Percentiles rank a stretch among this genome's conserved stretches.
Evolutionary conservation across 2,888 invertebrate genomes (phyloP).

Genomic region (Scrobipalpa atriplicella): DNA sequence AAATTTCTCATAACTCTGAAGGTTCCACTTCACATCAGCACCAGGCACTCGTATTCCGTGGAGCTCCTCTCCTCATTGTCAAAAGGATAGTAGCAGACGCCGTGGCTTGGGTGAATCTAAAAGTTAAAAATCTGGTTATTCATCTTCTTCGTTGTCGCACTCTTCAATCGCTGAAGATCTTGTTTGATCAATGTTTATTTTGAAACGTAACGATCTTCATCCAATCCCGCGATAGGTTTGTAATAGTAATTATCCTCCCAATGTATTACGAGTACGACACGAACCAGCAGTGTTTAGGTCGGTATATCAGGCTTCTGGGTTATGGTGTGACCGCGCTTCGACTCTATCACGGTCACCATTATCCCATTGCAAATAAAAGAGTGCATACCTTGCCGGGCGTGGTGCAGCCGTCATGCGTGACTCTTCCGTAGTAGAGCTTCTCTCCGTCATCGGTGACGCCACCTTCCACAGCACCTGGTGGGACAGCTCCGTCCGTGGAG

Average conservation of each 20-base stretch:
- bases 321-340: no score
- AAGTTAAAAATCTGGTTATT: slow-evolving; percentile 40
- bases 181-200: no score
- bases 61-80: slow-evolving; percentile 86
- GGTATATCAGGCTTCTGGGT: no score
- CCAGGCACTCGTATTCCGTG: slow-evolving; percentile 87
- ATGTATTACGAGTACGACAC: no score
- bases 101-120: slow-evolving; percentile 85
- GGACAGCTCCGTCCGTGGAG: slow-evolving; percentile 83
- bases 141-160: no score
- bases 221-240: no score
- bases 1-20: background rate
- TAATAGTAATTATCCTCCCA: no score
- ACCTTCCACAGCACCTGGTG: slow-evolving; percentile 85
- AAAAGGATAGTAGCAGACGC: slow-evolving; percentile 85
- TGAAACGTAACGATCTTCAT: no score
- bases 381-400: slow-evolving; percentile 86
- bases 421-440: slow-evolving; percentile 86
- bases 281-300: no score
- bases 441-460: slow-evolving; percentile 86
- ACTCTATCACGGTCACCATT: no score
- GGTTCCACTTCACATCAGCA: slow-evolving; percentile 61
- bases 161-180: no score
- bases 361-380: no score
- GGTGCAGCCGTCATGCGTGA: slow-evolving; percentile 85